phyloP scores from a whole-genome alignment of 2,113 vertebrate genomes.

The Melanostigma gelatinosum region DNA sequence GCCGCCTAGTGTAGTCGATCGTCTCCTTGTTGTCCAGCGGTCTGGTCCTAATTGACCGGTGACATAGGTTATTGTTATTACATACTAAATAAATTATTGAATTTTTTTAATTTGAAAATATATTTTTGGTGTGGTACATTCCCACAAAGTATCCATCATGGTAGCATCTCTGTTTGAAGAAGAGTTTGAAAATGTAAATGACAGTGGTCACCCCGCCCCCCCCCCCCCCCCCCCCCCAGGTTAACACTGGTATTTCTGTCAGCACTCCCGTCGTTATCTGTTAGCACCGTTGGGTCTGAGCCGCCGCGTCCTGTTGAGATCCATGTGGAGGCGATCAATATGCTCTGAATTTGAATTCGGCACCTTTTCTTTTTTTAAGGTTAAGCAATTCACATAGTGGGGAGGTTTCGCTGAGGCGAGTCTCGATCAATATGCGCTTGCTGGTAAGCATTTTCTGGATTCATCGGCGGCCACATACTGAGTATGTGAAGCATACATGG shows the following conservation, averaged over 20 bases:
- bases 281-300: too few relatives aligned
- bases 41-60: not conserved
- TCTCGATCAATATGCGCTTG: slow-evolving; percentile 67
- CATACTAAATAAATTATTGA: not conserved
- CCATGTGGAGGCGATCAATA: too few relatives aligned
- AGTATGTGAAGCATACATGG: slow-evolving; percentile 52
- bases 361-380: too few relatives aligned
- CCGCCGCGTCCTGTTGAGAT: too few relatives aligned
- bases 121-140: not conserved
- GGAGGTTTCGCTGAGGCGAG: slow-evolving; percentile 62
- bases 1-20: not conserved
- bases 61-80: too few relatives aligned
- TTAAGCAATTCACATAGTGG: slow-evolving; percentile 27
- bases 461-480: slow-evolving; percentile 65
- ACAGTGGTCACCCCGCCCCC: too few relatives aligned
- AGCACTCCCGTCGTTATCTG: too few relatives aligned
- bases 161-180: not conserved
- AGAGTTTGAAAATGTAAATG: too few relatives aligned
- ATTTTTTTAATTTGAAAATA: not conserved
- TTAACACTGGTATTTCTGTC: too few relatives aligned
- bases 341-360: too few relatives aligned
- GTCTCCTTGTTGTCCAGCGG: not conserved
- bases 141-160: not conserved
- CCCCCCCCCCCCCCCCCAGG: too few relatives aligned
- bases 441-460: slow-evolving; percentile 70